Percentiles rank a stretch among this genome's conserved stretches.
phyloP scores from a whole-genome alignment of 2,888 invertebrate genomes.

The Amitus sp. region DNA sequence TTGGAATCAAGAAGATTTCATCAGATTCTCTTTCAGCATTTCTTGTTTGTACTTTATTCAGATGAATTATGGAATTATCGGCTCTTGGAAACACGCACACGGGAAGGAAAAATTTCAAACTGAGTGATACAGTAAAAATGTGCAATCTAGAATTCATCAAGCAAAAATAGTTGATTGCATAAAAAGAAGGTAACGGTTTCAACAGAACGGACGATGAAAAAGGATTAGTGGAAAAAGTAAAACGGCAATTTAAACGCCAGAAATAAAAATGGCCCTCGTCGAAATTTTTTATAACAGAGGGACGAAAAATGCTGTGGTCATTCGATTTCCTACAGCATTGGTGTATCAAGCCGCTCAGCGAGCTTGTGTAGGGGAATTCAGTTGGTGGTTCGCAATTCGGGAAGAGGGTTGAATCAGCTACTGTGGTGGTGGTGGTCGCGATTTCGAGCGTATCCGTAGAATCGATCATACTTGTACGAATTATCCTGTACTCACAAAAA shows the following conservation, averaged over 20 bases:
- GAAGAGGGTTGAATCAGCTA: constrained; percentile 14
- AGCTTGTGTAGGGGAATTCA: constrained; percentile 59
- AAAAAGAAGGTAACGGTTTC: constrained; percentile 3
- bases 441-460: not conserved
- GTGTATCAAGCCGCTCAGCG: constrained; percentile 58
- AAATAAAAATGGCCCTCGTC: constrained; percentile 21
- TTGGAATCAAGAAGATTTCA: too few relatives aligned
- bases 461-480: constrained; percentile 11
- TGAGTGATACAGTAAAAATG: not conserved
- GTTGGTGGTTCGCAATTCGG: constrained; percentile 49
- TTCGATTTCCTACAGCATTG: constrained; percentile 55
- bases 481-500: constrained; percentile 35
- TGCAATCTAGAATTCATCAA: not conserved
- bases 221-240: not conserved
- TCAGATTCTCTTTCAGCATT: too few relatives aligned
- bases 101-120: too few relatives aligned
- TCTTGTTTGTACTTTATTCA: too few relatives aligned
- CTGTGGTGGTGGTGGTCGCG: constrained; percentile 1
- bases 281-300: constrained; percentile 39
- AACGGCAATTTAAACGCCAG: constrained; percentile 4
- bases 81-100: too few relatives aligned
- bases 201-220: constrained; percentile 3
- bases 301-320: constrained; percentile 52
- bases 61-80: too few relatives aligned
- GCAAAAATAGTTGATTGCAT: not conserved